Evolutionary conservation across 1,140 invertebrate species (phyloP).

Genomic region (Brachionus manjavacas): DNA sequence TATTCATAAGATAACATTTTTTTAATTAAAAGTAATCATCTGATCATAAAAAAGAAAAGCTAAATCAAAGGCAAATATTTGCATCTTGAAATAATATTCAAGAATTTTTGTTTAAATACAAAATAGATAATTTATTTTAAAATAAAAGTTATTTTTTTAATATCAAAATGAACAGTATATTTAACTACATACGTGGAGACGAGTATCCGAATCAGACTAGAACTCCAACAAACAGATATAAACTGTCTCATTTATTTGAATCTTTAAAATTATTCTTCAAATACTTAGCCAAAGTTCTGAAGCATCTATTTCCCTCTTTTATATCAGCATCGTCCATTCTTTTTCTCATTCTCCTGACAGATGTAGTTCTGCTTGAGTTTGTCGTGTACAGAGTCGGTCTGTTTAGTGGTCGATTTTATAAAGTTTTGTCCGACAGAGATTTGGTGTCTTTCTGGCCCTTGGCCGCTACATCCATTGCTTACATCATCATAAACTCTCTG

Average conservation of each 20-base stretch:
- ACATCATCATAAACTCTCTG: conserved; percentile 58
- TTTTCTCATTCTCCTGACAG: neutral
- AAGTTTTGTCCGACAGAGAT: conserved; percentile 60
- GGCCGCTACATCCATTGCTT: conserved; percentile 51
- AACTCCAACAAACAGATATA: neutral
- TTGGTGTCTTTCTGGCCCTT: conserved; percentile 54
- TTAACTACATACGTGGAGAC: conserved; percentile 21
- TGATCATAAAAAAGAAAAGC: neutral
- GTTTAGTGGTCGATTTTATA: conserved; percentile 60
- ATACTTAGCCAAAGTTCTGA: neutral
- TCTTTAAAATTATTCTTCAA: conserved; percentile 21
- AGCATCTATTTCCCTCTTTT: conserved; percentile 2
- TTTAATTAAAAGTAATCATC: conserved; percentile 9
- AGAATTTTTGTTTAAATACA: neutral
- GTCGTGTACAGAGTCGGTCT: conserved; percentile 61
- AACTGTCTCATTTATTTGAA: conserved; percentile 6
- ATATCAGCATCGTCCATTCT: neutral
- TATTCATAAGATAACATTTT: conserved; percentile 2
- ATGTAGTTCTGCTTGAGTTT: conserved; percentile 43
- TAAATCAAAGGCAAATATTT: neutral
- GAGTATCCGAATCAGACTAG: neutral
- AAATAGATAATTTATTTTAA: neutral
- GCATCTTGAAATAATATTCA: conserved; percentile 22
- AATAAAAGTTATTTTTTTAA: neutral
- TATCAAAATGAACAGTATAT: neutral